Evolutionary conservation across 2,888 invertebrate genomes (phyloP).

Genomic region (Thereva unica): DNA sequence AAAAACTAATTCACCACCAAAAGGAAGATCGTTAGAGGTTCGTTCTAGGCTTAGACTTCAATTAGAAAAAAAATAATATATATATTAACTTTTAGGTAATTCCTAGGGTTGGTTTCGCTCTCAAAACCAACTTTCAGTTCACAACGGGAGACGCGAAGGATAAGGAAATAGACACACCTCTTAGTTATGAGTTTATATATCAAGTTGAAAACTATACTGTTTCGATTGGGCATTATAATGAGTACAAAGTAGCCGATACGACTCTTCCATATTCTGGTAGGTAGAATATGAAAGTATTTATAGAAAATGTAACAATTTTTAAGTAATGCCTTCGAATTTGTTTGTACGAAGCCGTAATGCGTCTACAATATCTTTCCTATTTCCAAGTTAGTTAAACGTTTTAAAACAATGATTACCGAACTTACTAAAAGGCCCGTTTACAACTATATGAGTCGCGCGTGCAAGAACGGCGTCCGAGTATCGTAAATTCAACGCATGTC

Average conservation of each 20-base stretch:
- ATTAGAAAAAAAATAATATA: not conserved
- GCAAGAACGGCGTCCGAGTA: no score
- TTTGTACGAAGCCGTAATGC: no score
- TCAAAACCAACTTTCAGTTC: constrained; percentile 17
- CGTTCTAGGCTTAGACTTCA: not conserved
- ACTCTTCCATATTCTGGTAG: constrained; percentile 20
- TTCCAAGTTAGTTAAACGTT: no score
- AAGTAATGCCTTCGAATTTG: no score
- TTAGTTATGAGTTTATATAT: constrained; percentile 22
- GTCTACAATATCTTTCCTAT: no score
- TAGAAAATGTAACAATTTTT: no score
- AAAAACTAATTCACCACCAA: constrained; percentile 7
- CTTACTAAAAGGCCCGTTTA: no score
- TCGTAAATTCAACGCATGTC: no score
- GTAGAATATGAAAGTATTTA: not conserved
- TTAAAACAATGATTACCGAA: no score
- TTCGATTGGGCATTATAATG: constrained; percentile 11
- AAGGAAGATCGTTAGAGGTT: constrained; percentile 13
- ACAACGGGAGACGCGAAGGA: constrained; percentile 15
- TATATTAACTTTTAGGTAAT: not conserved
- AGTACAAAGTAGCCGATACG: constrained; percentile 13
- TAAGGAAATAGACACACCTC: not conserved
- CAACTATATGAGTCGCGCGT: no score
- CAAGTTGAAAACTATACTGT: constrained; percentile 14
- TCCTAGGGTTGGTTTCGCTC: not conserved